Evolutionary conservation across 2,113 vertebrate species (phyloP).

Genomic region (Paramisgurnus dabryanus): DNA sequence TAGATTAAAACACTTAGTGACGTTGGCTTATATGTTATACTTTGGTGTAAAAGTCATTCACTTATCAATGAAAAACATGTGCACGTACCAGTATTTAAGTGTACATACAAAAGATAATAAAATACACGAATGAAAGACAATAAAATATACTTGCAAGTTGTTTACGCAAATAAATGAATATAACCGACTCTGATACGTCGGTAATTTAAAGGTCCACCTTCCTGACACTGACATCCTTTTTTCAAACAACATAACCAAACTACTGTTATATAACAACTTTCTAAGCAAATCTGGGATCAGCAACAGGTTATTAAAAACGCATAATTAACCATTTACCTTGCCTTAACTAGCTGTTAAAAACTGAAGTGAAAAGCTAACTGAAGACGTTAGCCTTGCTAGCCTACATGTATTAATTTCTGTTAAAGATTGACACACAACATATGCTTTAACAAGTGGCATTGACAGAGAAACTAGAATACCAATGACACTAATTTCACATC

Average conservation of each 20-base stretch:
- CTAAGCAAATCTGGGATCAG: neutral
- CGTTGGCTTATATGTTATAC: neutral
- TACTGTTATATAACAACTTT: neutral
- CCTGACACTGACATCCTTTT: neutral
- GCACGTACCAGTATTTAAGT: neutral
- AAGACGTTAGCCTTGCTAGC: constrained; percentile 3
- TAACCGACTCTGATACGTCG: neutral
- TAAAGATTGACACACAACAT: neutral
- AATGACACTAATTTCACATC: neutral
- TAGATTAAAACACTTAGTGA: neutral
- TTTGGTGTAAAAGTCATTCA: neutral
- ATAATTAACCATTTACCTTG: neutral
- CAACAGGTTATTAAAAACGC: neutral
- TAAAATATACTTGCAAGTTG: neutral
- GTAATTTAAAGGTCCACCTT: neutral
- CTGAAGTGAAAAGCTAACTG: neutral
- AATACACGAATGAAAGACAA: neutral
- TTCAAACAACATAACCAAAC: neutral
- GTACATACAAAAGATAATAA: neutral
- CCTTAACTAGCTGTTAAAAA: neutral
- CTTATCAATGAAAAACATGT: neutral
- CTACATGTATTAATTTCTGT: neutral
- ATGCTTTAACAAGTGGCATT: neutral
- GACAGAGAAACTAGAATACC: neutral
- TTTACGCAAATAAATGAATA: neutral